Evolutionary conservation across 1,140 invertebrate species (phyloP), one percentile per base, ranked within the genome.

Genomic region (Procambarus clarkii): DNA sequence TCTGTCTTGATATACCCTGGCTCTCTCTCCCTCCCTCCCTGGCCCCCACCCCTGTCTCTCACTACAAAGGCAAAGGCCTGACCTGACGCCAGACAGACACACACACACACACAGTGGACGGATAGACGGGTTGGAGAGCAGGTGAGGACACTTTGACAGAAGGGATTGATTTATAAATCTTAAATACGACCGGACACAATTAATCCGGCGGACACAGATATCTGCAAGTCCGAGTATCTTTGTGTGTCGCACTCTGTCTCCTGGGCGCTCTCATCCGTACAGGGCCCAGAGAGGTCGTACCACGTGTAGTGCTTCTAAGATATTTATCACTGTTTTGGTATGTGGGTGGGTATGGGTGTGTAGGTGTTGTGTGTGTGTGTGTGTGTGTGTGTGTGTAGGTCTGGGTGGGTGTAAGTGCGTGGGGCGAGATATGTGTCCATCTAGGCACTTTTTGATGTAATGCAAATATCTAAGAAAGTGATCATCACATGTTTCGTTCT

Each of bases 81-180:
- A 54, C 50, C 50, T 54, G 50, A 60, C 76, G 24, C 8, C 50
- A 54, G 13, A 54, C 50, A 54, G 50, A 54, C 50, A 54, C 8
- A 54, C 8, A 13, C 7, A 54, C 34, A 34, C 8, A 54, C 8
- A 54, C 8, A 13, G 13, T 54, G 50, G 50, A 54, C 50, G 8
- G 8, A 13, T 54, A 45, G 87, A 64, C 60, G 18, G 60, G 60
- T 8, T 21, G 60, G 60, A 21, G 60, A 18, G 60, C 0, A 64
- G 60, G 60, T 11, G 82, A 46, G 60, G 1, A 13, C 50, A 54
- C 50, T 54, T 54, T 54, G 50, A 54, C 50, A 54, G 46, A 13
- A 21, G 82, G 85, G 84, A 91, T 78, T 91, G 88, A 91, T 91
- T 91, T 85, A 91, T 91, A 91, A 91, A 91, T 91, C 88, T 91